Evolutionary conservation across 2,888 invertebrate genomes (phyloP), one percentile per base, ranked within the genome.

Genomic region (Cistogaster globosa): DNA sequence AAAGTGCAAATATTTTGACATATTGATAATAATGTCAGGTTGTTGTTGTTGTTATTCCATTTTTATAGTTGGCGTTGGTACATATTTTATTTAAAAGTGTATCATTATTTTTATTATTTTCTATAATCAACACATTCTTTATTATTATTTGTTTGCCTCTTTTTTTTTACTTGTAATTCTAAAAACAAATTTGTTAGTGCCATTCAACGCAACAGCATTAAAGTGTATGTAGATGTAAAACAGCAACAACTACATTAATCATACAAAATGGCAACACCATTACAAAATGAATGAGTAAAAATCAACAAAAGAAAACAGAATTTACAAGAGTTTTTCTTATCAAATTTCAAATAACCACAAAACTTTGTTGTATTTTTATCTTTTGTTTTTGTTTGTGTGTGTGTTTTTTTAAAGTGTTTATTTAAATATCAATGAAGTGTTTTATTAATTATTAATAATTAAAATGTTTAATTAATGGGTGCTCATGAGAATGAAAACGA

Each of bases 1-100:
- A 88, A 90, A 90, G 90, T 90, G 90, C 89, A 91, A 91, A 91
- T 90, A 90, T 90, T 90, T 90, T 90, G 90, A 90, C 90, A 89
- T 89, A 89, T 90, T 68, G 79, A 84, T 86, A 75, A 67, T 78
- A 76, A 83, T 69, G 68, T 26, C 45, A 82, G 67, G 32, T 14
- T 77, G 62, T 18, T 62, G 38, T 38, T 74, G 18, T 51, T 14
- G 14, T 53, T 63, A 45, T 45, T 45, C 16, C 60, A 45, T 22
- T 38, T 78, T 18, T 18, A 11, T 53, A 26, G 51, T 62, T 79
- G 68, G 67, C 62, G 62, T 68, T 81, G 14, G 48, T 48, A 48
- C 42, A 12, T 42, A 42, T 51, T 60, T 71, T 53, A 68, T 69
- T 65, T 67, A 75, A 55, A 72, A 69, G 78, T 78, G 67, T 78